Percentiles rank a stretch among this genome's conserved stretches.
Evolutionary conservation across 2,797 vertebrate genomes (phyloP).

Genomic region (Tangara arthus): DNA sequence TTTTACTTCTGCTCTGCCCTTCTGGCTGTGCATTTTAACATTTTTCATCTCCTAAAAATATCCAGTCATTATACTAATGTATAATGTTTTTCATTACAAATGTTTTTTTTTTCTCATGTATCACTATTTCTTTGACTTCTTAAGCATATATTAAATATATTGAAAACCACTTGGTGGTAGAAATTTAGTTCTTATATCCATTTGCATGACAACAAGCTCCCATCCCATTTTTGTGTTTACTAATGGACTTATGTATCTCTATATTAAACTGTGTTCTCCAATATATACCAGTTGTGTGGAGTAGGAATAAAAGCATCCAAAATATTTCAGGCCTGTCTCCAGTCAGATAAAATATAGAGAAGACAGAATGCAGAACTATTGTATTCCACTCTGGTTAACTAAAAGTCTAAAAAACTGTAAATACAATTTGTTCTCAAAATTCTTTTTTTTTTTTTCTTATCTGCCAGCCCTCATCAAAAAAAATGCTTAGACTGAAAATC

Average conservation of each 20-base stretch:
- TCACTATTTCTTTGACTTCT: neutral
- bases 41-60: neutral
- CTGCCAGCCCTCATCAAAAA: neutral
- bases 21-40: neutral
- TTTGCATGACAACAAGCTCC: neutral
- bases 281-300: neutral
- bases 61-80: neutral
- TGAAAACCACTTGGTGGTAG: accelerated
- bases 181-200: neutral
- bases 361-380: neutral
- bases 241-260: neutral
- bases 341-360: neutral
- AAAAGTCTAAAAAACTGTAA: neutral
- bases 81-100: neutral
- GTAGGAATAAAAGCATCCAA: neutral
- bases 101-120: neutral
- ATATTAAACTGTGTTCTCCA: neutral
- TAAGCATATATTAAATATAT: neutral
- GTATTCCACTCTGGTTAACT: neutral
- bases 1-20: neutral
- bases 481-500: neutral
- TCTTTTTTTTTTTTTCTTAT: neutral
- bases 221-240: neutral
- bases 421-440: neutral
- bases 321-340: neutral